These are phyloP conservation scores for Anableps anableps DNA, from an alignment of 2,797 vertebrate genomes.

Conservation along the genomic window DNA sequence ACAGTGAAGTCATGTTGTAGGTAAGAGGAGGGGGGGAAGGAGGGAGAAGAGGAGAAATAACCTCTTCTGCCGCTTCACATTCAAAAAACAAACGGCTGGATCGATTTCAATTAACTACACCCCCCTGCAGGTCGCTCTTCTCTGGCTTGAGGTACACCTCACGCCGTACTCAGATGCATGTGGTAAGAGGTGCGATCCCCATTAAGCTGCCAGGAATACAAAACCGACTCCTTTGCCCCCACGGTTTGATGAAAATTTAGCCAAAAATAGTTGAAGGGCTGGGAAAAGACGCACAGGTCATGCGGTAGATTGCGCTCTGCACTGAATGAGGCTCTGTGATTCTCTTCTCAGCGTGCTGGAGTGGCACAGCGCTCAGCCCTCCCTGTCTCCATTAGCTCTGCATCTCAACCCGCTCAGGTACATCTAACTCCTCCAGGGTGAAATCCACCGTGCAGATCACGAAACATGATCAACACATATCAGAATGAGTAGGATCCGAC, in stretches of 20 bases:
- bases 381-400: slow-evolving; percentile 57
- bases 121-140: slow-evolving; percentile 61
- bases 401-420: slow-evolving; percentile 53
- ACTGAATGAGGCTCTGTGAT: slow-evolving; percentile 23
- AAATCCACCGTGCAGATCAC: not conserved
- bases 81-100: slow-evolving; percentile 59
- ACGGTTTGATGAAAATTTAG: slow-evolving; percentile 4
- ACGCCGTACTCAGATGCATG: slow-evolving; percentile 53
- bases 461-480: not conserved
- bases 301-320: slow-evolving; percentile 26
- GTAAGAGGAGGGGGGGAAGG: slow-evolving; percentile 50
- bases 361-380: slow-evolving; percentile 41
- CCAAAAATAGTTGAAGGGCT: slow-evolving; percentile 16
- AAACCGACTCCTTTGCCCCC: slow-evolving; percentile 3
- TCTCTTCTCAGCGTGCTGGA: slow-evolving; percentile 51
- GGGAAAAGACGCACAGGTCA: slow-evolving; percentile 38
- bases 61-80: slow-evolving; percentile 73
- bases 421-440: not conserved
- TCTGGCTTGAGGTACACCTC: slow-evolving; percentile 50
- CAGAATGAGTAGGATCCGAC: slow-evolving; percentile 3
- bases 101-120: slow-evolving; percentile 69
- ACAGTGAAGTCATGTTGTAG: slow-evolving; percentile 84
- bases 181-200: slow-evolving; percentile 50
- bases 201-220: slow-evolving; percentile 11
- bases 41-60: slow-evolving; percentile 54